Evolutionary conservation across 2,797 vertebrate species (phyloP).

Genomic region (Sciurus carolinensis): DNA sequence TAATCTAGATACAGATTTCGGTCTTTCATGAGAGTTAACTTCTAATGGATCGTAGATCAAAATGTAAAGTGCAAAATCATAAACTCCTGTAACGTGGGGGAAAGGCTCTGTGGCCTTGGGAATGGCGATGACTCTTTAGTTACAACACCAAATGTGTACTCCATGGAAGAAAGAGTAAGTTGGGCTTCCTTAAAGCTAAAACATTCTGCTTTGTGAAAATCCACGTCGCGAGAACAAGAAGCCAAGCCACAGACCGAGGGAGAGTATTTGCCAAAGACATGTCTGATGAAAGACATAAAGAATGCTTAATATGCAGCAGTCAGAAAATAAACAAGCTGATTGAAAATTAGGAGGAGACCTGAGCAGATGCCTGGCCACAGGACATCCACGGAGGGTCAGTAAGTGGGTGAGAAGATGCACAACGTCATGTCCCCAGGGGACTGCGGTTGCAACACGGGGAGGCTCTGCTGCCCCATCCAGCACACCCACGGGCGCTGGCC

Average conservation of each 20-base stretch:
- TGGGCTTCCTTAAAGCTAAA: too few relatives aligned
- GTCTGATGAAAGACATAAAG: neutral
- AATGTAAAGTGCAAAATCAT: neutral
- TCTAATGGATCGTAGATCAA: neutral
- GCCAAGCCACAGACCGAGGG: neutral
- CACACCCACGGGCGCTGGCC: too few relatives aligned
- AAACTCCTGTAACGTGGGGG: neutral
- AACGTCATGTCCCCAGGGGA: neutral
- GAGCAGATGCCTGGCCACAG: neutral
- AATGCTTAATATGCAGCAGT: too few relatives aligned
- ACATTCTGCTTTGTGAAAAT: neutral
- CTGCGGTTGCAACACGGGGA: neutral
- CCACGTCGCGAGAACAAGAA: neutral
- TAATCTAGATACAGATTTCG: neutral
- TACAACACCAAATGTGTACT: neutral
- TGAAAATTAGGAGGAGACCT: too few relatives aligned
- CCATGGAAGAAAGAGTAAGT: too few relatives aligned
- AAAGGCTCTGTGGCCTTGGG: neutral
- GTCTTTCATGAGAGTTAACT: neutral
- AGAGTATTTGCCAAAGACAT: slow-evolving; percentile 11
- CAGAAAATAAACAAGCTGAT: too few relatives aligned
- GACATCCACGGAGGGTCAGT: neutral
- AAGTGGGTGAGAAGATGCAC: neutral
- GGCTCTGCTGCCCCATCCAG: too few relatives aligned
- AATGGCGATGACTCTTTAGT: neutral